Evolutionary conservation across 2,797 vertebrate genomes (phyloP), one percentile per base, ranked within the genome.

Genomic region (Poecilia wingei): DNA sequence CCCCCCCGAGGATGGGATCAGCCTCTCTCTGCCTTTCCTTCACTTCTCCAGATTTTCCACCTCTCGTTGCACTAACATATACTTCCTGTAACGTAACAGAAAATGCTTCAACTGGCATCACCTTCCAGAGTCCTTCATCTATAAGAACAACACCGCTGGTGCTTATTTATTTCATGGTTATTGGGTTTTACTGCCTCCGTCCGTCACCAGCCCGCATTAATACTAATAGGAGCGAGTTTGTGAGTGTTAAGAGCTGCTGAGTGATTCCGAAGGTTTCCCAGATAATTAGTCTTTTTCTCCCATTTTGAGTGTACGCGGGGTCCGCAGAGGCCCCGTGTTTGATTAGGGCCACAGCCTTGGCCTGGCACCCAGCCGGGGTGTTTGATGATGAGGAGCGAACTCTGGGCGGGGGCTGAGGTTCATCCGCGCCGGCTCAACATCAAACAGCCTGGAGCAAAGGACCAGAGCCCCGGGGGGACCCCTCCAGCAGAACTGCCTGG

Each of bases 1-100:
- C 94, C 97, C 94, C 97, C 97, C 96, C 96, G 43, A 98, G 97
- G 97, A 96, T 96, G 81, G 92, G 93, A 92, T 92, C 91, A 90
- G 92, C 92, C 89, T 85, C 89, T 93, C 90, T 71, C 61, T 76
- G 57, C 64, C 57, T 72, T 28, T 45, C 46, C 43, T 61, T 55
- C 70, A 74, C 72, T 84, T 74, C 76, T 49, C 64, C 47, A 22
- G 3, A 77, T 71, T 84, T 47, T 72, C 20, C 31, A 81, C 45
- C 77, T 0, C 51, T 79, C 39, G 55, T 77, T 72, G 55, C 46
- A 72, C 75, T 72, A 70, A 78, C 71, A 78, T 61, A 74, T 82
- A 59, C 86, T 73, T 85, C 57, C 57, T 53, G 20, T 25, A 66
- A 45, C 74, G 36, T 8, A 41, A 69, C 43, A 28, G 20, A 75